phyloP scores from a whole-genome alignment of 2,888 invertebrate genomes.

The Phortica okadai region DNA sequence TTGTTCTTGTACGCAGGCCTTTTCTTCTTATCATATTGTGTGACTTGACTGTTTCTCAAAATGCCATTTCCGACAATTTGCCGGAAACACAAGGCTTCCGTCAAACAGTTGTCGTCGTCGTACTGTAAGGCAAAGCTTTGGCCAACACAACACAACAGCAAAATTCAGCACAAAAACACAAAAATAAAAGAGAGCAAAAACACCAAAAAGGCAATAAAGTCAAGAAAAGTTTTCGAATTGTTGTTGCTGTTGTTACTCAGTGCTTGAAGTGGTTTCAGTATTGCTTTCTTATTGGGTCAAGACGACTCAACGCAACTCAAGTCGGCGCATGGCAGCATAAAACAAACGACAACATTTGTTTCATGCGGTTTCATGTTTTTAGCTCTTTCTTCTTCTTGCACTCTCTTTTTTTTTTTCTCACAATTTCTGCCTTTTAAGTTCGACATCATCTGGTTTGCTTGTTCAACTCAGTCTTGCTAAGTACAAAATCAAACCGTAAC shows the following conservation, averaged over 20 bases:
- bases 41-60: too few species aligned
- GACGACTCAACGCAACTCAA: slow-evolving; percentile 33
- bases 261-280: slow-evolving; percentile 33
- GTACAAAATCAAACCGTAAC: slow-evolving; percentile 4
- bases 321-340: slow-evolving; percentile 40
- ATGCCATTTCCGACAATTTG: slow-evolving; percentile 62
- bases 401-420: too few species aligned
- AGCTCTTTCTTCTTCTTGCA: not conserved
- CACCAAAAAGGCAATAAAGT: slow-evolving; percentile 1
- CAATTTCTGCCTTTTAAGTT: too few species aligned
- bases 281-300: slow-evolving; percentile 63
- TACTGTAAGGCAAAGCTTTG: too few species aligned
- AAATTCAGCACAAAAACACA: too few species aligned
- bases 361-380: slow-evolving; percentile 38
- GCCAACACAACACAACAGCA: too few species aligned
- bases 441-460: too few species aligned
- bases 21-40: slow-evolving; percentile 2
- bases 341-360: slow-evolving; percentile 62
- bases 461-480: too few species aligned
- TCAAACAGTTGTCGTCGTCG: slow-evolving; percentile 27
- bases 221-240: slow-evolving; percentile 25
- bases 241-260: slow-evolving; percentile 11
- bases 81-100: slow-evolving; percentile 59
- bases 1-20: not conserved
- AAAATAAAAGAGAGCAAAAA: too few species aligned